Evolutionary conservation across 1,140 invertebrate genomes (phyloP), one percentile per base, ranked within the genome.

Genomic region (Palaemon carinicauda): DNA sequence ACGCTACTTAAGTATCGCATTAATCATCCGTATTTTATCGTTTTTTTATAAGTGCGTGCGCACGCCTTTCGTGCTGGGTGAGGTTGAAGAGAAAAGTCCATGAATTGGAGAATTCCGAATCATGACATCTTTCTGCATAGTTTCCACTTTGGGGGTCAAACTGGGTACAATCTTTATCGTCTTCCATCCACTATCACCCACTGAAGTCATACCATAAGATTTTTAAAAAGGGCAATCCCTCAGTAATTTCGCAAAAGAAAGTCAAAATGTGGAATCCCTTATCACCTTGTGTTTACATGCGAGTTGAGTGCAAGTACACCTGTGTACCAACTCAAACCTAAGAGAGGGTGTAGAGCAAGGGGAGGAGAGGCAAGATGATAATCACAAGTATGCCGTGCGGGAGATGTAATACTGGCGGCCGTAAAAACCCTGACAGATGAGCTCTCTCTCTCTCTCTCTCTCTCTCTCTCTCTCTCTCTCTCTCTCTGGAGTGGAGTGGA

Each of bases 381-480:
- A 82, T 74, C 71, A 82, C 80, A 53, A 82, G 60, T 52, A 54
- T 71, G 78, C 80, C 80, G 60, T 73, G 80, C 56, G 24, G 65
- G 60, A 82, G 80, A 82, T 82, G 80, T 82, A 82, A 82, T 74
- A 82, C 53, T 71, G 69, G n/a, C 65, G 51, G 21, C 65, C 83
- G 77, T 86, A 86, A 86, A 86, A 86, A 86, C 65, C 51, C 65
- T 80, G 83, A 86, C 83, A 86, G 83, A 86, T 80, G 83, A 86
- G 83, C 56, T 65, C 65, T 69, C 79, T 65, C 65, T 60, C 41
- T 65, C 41, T 50, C n/a, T 51, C 83, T 79, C 60, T 27, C 24
- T 24, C 29, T 29, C 24, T 41, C 74, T 51, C 60, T 71, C 41
- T 65, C 41, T 50, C n/a, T 51, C 83, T 79, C 60, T 27, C 24